phyloP scores from a whole-genome alignment of 2,113 vertebrate species.

The Pitta sordida region DNA sequence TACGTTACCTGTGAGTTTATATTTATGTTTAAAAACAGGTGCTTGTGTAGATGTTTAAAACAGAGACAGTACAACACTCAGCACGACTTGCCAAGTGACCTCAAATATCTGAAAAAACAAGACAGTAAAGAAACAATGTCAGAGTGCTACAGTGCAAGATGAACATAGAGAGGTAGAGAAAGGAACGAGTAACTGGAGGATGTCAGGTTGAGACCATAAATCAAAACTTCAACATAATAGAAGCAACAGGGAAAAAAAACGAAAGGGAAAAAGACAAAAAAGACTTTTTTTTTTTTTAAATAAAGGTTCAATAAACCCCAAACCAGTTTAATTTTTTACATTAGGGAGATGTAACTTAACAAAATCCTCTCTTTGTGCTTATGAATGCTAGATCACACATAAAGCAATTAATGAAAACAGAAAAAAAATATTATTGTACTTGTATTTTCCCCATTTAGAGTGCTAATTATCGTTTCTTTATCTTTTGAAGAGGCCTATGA shows the following conservation, averaged over 20 bases:
- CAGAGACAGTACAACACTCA: background rate
- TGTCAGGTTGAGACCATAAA: background rate
- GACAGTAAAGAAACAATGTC: background rate
- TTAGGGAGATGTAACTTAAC: rapidly evolving
- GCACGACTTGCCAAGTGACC: background rate
- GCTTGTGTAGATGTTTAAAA: background rate
- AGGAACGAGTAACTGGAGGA: background rate
- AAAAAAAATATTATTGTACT: background rate
- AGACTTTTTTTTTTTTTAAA: background rate
- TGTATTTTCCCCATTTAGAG: background rate
- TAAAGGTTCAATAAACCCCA: background rate
- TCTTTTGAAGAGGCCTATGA: background rate
- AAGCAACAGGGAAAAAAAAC: background rate
- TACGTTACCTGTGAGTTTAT: background rate
- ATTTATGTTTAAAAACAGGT: background rate
- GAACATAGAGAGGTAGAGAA: background rate
- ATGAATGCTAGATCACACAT: background rate
- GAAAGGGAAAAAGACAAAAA: background rate
- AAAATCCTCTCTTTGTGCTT: background rate
- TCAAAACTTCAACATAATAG: background rate
- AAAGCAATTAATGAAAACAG: background rate
- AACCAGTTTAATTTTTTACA: background rate
- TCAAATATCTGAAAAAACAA: background rate
- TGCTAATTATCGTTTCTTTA: background rate
- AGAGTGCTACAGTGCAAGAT: background rate